Percentiles rank a stretch among this genome's conserved stretches.
Conservation (phyloP, 2,797 vertebrate species). For the Pygocentrus nattereri region DNA sequence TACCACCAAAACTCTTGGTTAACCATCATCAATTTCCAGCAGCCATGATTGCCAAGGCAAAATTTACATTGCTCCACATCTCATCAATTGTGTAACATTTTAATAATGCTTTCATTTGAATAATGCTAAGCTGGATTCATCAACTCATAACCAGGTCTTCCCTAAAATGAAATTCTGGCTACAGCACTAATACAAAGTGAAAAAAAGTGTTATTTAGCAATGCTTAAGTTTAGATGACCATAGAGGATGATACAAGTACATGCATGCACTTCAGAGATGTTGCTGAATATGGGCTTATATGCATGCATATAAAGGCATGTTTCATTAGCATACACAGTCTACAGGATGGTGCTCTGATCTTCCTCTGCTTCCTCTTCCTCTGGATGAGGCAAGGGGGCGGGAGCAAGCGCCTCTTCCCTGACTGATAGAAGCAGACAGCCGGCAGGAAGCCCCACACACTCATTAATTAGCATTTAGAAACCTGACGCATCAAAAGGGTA, state of each 20-base stretch:
- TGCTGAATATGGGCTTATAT: background rate
- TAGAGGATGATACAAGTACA: background rate
- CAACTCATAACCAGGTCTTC: too few relatives aligned
- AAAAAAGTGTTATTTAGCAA: too few relatives aligned
- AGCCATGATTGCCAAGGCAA: too few relatives aligned
- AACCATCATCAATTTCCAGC: too few relatives aligned
- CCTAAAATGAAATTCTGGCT: too few relatives aligned
- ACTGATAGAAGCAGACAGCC: slow-evolving; percentile 79
- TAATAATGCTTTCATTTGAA: too few relatives aligned
- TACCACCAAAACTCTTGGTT: too few relatives aligned
- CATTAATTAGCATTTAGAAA: slow-evolving; percentile 82
- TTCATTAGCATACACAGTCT: slow-evolving; percentile 1
- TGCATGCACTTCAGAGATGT: background rate
- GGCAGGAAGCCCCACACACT: slow-evolving; percentile 73
- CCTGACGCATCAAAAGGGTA: slow-evolving; percentile 62
- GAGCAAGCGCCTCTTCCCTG: slow-evolving; percentile 80
- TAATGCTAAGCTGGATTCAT: too few relatives aligned
- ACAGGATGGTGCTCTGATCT: slow-evolving; percentile 23
- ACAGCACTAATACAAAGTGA: too few relatives aligned
- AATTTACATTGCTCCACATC: too few relatives aligned
- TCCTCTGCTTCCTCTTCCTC: background rate
- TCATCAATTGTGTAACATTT: too few relatives aligned
- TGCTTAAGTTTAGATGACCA: background rate
- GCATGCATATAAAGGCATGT: background rate
- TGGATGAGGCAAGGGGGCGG: slow-evolving; percentile 52